Evolutionary conservation across 2,888 invertebrate genomes (phyloP).

Genomic region (Dryococelus australis): DNA sequence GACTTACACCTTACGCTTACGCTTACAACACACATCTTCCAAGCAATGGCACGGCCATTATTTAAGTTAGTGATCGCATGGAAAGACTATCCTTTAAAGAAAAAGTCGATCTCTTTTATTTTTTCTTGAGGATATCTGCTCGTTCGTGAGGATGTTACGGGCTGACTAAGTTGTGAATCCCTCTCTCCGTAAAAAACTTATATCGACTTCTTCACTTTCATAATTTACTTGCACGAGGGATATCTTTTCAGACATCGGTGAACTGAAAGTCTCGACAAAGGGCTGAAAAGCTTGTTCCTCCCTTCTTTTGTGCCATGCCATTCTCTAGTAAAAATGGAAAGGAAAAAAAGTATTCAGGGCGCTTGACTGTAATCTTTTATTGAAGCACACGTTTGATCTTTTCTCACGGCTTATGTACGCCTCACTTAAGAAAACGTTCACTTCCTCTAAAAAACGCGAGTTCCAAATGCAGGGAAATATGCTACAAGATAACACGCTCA

Average conservation of each 20-base stretch:
- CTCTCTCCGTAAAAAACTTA: not conserved
- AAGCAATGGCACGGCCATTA: no score
- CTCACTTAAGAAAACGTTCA: conserved; percentile 16
- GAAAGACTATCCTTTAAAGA: no score
- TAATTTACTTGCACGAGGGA: conserved; percentile 9
- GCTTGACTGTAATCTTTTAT: not conserved
- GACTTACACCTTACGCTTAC: no score
- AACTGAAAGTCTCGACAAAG: not conserved
- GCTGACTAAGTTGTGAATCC: not conserved
- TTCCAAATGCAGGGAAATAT: not conserved
- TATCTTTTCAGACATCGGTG: not conserved
- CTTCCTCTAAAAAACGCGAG: not conserved
- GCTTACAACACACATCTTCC: no score
- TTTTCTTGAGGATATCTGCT: no score
- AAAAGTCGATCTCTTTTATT: no score
- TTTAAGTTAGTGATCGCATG: no score
- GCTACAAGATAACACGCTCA: not conserved
- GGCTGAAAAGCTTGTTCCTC: conserved; percentile 1
- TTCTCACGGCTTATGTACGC: conserved; percentile 3
- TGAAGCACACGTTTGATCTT: conserved; percentile 2
- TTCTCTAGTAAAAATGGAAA: not conserved
- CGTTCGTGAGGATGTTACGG: not conserved
- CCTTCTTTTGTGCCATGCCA: not conserved
- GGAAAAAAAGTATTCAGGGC: not conserved
- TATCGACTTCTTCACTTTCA: conserved; percentile 9